Evolutionary conservation across 2,888 invertebrate genomes (phyloP), one percentile per base, ranked within the genome.

Genomic region (Nezara viridula): DNA sequence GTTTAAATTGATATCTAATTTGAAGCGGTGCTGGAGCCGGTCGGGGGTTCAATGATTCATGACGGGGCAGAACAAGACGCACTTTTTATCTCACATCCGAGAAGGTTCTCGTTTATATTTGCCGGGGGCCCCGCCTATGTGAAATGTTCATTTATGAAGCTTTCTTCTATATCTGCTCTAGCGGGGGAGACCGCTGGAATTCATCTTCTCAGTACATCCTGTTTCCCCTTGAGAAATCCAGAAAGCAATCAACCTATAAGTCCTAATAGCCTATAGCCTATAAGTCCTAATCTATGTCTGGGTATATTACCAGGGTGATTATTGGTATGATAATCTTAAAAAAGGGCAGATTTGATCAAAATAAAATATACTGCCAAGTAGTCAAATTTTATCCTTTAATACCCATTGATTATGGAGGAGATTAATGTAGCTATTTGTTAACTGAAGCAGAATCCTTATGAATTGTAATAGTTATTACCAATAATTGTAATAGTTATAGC

Each of bases 91-190:
- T 81, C 81, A 44, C 44, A 81, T 44, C 81, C 44, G 40, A 24
- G 81, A 24, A 24, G 44, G 81, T 24, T 81, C 77, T 81, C 81
- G 44, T 81, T 81, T 81, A 81, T 81, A 81, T 81, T 81, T 81
- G 81, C 81, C 32, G 44, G 44, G 40, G 10, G 81, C 44, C 44
- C n/a, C 44, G 81, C 44, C 81, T 81, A 81, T 81, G n/a, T 81
- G n/a, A 81, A 81, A 81, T 81, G 81, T 81, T 81, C 81, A 81
- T 81, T 81, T 81, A 81, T 81, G 44, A 81, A 81, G 81, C 81
- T 81, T 81, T 81, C 81, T 81, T 81, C 40, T 81, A 47, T 81
- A 81, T 81, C 81, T 37, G 32, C 66, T 37, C 66, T 81, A 81
- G 81, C 81, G 81, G 81, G 81, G 81, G 81, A 44, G 44, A 81